phyloP scores from a whole-genome alignment of 2,797 vertebrate genomes.

The Rhinella marina region DNA sequence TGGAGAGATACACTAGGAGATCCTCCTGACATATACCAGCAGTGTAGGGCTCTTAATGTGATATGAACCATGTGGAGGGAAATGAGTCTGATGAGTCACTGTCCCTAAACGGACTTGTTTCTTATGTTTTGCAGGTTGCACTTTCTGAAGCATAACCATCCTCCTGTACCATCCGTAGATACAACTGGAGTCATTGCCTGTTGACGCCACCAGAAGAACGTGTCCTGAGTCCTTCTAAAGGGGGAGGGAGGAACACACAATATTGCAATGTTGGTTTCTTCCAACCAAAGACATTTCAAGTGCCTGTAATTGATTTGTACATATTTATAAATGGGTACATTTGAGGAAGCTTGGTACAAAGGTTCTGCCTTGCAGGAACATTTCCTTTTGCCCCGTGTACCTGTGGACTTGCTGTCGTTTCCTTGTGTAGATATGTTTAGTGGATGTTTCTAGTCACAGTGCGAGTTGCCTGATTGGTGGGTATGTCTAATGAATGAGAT shows the following conservation, averaged over 20 bases:
- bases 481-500: conserved; percentile 48
- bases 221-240: conserved; percentile 81
- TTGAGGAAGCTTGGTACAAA: conserved; percentile 76
- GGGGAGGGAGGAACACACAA: conserved; percentile 78
- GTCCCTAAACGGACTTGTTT: neutral
- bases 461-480: conserved; percentile 38
- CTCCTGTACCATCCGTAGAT: conserved; percentile 65
- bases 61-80: too few species aligned
- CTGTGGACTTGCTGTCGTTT: conserved; percentile 64
- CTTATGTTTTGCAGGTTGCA: conserved; percentile 81
- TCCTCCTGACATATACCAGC: too few species aligned
- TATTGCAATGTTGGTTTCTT: conserved; percentile 95
- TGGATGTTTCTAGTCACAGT: conserved; percentile 66
- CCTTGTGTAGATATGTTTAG: conserved; percentile 67
- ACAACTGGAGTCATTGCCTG: conserved; percentile 83
- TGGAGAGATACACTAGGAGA: too few species aligned
- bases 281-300: conserved; percentile 99
- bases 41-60: too few species aligned
- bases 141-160: conserved; percentile 89
- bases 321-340: conserved; percentile 86
- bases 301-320: conserved; percentile 99
- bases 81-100: too few species aligned
- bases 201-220: conserved; percentile 79
- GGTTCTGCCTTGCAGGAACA: conserved; percentile 66
- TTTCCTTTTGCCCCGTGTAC: conserved; percentile 62